Evolutionary conservation across 1,140 invertebrate genomes (phyloP).

Genomic region (Metaphire vulgaris): DNA sequence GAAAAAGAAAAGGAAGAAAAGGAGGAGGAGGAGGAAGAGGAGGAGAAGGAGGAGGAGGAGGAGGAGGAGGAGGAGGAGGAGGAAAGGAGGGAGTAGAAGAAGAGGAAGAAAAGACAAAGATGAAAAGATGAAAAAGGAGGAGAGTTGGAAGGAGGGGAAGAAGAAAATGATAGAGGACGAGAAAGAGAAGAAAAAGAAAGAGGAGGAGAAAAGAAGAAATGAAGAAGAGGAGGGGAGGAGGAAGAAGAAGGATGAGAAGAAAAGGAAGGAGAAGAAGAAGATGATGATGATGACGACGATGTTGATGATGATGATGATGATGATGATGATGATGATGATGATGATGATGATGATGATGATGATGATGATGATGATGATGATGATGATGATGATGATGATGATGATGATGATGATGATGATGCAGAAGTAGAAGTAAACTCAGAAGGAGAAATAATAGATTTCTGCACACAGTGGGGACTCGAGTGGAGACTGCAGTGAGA

Average conservation of each 20-base stretch:
- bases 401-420: constrained; percentile 3
- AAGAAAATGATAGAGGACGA: no score
- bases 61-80: background rate
- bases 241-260: no score
- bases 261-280: background rate
- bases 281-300: constrained; percentile 1
- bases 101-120: no score
- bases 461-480: no score
- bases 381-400: constrained; percentile 2
- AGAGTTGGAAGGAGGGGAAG: no score
- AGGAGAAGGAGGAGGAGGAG: background rate
- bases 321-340: constrained; percentile 2
- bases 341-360: constrained; percentile 3
- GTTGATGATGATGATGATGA: background rate
- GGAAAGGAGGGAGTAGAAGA: no score
- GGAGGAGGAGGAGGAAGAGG: background rate
- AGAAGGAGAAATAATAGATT: no score
- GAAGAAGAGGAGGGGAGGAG: no score
- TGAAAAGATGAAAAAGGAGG: no score
- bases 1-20: background rate
- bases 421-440: background rate
- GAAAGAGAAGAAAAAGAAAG: no score
- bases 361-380: constrained; percentile 2
- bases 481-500: no score
- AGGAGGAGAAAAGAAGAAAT: no score